Base-by-base conservation (phyloP, 2,888 invertebrate genomes). In the Cataglyphis cursor region DNA sequence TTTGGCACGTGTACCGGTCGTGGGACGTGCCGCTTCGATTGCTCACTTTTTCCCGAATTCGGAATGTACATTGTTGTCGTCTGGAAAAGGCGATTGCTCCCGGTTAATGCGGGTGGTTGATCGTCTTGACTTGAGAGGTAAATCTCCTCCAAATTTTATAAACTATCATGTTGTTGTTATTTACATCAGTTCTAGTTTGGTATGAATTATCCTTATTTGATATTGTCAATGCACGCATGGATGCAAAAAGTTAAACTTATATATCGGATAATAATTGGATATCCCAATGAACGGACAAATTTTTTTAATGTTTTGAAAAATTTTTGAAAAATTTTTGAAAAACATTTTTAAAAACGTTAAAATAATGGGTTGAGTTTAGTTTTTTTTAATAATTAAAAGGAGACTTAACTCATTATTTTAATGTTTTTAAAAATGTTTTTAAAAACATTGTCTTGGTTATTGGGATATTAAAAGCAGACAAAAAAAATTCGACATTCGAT, bases 31-130 rank as follows among this genome's bases (percentile, higher is more conserved):
- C 85, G 81, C 81, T 84, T 70, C 81, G 88, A 85, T 82, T 81
- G 82, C 87, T 93, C 92, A 93, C 88, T 92, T 92, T 91, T 89
- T 91, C 82, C 91, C 90, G 88, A 89, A 92, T 90, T 90, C 92
- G 87, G 89, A 85, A 87, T 88, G 91, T 85, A 90, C 90, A 89
- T 88, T 90, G 91, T 90, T 92, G 88, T 90, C 89, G 85, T 92
- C 93, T 93, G 93, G 86, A 93, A 93, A 89, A 88, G 73, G 82
- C 54, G 54, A 81, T 83, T 87, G 70, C 70, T 64, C 82, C 87
- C 78, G 85, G 80, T 89, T 89, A 89, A 89, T 89, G 65, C 82
- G 75, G 75, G 75, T 24, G 12, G 28, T 80, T 12, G 51, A 57
- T 57, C 41, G 28, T 57, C 31, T 38, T 54, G 38, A 44, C 38